Conservation (phyloP, 1,140 invertebrate genomes). For the Dufourea novaeangliae region DNA sequence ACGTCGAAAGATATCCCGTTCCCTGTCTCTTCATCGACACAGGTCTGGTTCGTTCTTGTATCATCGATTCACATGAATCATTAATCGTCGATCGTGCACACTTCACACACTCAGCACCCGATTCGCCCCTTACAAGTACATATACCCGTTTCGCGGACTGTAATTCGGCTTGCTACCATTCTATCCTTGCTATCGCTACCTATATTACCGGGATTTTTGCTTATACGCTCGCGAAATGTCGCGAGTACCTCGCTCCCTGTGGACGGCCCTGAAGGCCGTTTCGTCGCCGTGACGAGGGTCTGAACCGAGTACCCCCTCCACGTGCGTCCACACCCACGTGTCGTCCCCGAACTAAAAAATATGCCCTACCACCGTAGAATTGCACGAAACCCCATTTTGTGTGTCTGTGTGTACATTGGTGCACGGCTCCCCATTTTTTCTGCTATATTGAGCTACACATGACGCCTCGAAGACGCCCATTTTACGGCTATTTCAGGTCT, state of each 20-base stretch:
- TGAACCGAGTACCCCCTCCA: not conserved
- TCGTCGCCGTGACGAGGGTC: too few relatives aligned
- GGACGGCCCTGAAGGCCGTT: too few relatives aligned
- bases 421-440: not conserved
- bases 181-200: not conserved
- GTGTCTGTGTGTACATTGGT: slow-evolving; percentile 29
- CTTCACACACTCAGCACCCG: slow-evolving; percentile 3
- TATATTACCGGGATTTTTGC: slow-evolving; percentile 3
- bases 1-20: not conserved
- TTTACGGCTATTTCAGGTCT: not conserved
- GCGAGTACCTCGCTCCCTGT: not conserved
- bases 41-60: not conserved
- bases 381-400: slow-evolving; percentile 69
- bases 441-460: not conserved
- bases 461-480: not conserved
- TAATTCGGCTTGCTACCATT: slow-evolving; percentile 4
- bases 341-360: slow-evolving; percentile 12
- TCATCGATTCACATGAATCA: not conserved
- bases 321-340: too few relatives aligned
- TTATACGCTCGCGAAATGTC: not conserved
- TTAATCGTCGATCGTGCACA: too few relatives aligned
- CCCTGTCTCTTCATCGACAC: not conserved
- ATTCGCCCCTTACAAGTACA: not conserved
- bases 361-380: slow-evolving; percentile 64
- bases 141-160: slow-evolving; percentile 13